phyloP scores from a whole-genome alignment of 2,888 invertebrate genomes.

The Hirudinaria manillensis region DNA sequence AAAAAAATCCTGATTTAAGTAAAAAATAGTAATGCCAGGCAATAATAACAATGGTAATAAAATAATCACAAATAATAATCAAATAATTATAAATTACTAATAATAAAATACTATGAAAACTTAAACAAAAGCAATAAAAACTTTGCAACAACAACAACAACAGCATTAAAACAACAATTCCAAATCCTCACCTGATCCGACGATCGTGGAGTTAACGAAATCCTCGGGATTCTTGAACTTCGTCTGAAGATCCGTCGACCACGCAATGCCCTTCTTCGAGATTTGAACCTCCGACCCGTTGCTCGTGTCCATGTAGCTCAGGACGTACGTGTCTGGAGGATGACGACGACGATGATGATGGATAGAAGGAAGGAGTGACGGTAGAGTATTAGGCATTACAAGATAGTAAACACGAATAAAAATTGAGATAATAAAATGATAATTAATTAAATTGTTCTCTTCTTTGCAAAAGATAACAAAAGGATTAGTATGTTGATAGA shows the following conservation, averaged over 20 bases:
- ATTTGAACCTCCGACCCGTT: conserved; percentile 36
- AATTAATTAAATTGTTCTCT: background rate
- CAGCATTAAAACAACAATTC: background rate
- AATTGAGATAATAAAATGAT: background rate
- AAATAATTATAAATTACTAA: no score
- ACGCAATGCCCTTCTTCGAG: conserved; percentile 72
- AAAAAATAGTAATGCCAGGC: no score
- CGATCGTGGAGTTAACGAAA: background rate
- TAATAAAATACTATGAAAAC: background rate
- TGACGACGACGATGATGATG: background rate
- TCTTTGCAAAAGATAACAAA: background rate
- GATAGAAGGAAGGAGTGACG: no score
- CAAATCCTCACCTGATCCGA: background rate
- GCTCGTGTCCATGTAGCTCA: background rate
- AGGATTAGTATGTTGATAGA: background rate
- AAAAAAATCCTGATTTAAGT: no score
- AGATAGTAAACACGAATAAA: no score
- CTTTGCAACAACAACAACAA: background rate
- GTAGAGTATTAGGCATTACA: no score
- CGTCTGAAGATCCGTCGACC: conserved; percentile 86
- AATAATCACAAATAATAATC: no score
- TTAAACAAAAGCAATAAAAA: background rate
- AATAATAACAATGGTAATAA: no score
- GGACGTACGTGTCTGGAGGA: conserved; percentile 9
- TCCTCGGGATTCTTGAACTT: conserved; percentile 83